phyloP scores from a whole-genome alignment of 2,113 vertebrate species.

The Odobenus rosmarus region DNA sequence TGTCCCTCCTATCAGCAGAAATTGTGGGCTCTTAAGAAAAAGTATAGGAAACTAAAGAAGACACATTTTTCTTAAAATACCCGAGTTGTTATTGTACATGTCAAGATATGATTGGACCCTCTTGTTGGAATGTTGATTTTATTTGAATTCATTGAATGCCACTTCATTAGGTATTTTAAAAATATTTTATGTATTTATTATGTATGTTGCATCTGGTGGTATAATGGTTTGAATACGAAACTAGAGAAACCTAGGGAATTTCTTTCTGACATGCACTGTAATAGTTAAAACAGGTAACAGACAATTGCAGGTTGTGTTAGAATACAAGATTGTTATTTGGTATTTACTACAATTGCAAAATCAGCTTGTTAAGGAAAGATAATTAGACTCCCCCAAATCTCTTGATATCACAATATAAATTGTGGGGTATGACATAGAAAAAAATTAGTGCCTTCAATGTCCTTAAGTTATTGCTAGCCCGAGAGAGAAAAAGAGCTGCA shows the following conservation, averaged over 20 bases:
- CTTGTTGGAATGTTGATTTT: not conserved
- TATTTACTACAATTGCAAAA: conserved; percentile 39
- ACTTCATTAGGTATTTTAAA: not conserved
- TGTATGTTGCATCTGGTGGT: conserved; percentile 39
- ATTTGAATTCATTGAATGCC: not conserved
- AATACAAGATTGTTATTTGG: conserved; percentile 63
- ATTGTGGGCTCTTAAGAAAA: not conserved
- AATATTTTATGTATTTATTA: conserved; percentile 46
- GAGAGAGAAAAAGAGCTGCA: conserved; percentile 54
- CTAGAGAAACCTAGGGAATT: conserved; percentile 65
- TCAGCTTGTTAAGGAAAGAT: conserved; percentile 47
- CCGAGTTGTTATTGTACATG: not conserved
- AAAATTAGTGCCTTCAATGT: conserved; percentile 27
- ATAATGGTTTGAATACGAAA: conserved; percentile 65
- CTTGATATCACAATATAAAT: not conserved
- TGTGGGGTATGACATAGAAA: conserved; percentile 24
- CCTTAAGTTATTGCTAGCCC: conserved; percentile 40
- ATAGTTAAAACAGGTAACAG: conserved; percentile 60
- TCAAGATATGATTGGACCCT: not conserved
- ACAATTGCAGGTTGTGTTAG: not conserved
- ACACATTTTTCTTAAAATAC: not conserved
- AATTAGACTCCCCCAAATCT: not conserved
- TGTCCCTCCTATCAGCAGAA: not conserved
- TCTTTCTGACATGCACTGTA: conserved; percentile 39
- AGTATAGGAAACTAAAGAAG: not conserved